Base-by-base conservation (phyloP, 2,797 vertebrate genomes). In the Pteropus rufus region DNA sequence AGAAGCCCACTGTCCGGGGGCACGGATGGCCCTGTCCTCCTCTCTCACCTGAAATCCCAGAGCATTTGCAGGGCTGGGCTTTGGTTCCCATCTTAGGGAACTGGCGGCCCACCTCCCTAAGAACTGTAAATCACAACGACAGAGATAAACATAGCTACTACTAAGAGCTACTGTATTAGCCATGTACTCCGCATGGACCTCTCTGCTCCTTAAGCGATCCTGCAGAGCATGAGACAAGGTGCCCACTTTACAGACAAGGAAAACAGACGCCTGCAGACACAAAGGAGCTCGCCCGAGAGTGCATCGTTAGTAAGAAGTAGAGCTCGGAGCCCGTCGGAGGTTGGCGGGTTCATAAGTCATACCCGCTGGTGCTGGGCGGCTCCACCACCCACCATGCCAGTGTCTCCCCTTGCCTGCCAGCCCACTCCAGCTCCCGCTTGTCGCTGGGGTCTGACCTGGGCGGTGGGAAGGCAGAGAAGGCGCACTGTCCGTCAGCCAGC, bases 321-420 rank as follows among this genome's bases (percentile, higher is more conserved):
- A 60, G 52, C 72, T 41, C 29, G 29, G 64, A 26, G 34, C 49
- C 83, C 64, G 21, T 21, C 49, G 77, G 62, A 58, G 39, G 39
- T n/a, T 46, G 60, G 49, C 24, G 2, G 16, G 70, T 19, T 10
- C 3, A 0, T 29, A 41, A 41, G 21, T 2, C 1, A 10, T n/a
- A n/a, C 39, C 21, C 15, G 3, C 60, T 52, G 24, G 24, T 29
- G 2, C 26, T 15, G 80, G 54, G 34, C 29, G n/a, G 31, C 12
- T 44, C 24, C 36, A 15, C 36, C 36, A 26, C 10, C 44, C 44
- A 10, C 2, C 1, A 6, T 2, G 26, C 24, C 10, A 3, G 41
- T 12, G 34, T 18, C 56, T 29, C 65, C 56, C 10, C 54, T 39
- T 36, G 70, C 52, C 80, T 34, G 60, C 44, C 44, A 49, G 36